These are phyloP conservation scores for Stenchaetothrips biformis DNA, from an alignment of 2,888 invertebrate genomes.

Conservation along the genomic window DNA sequence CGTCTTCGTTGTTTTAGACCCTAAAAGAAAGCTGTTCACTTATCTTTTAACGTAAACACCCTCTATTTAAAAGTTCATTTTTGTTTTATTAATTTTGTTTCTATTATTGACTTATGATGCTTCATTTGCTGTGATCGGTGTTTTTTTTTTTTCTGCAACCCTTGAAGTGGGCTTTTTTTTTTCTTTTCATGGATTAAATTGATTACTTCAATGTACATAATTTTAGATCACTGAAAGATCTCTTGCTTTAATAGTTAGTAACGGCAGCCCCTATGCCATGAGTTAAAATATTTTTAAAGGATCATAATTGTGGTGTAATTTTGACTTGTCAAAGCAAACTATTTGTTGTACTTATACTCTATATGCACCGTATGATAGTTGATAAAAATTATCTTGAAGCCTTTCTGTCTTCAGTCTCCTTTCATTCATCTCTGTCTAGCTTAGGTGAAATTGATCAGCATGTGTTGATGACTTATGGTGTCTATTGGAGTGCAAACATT, in stretches of 20 bases:
- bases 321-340: too few species aligned
- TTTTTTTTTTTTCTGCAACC: background rate
- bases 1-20: background rate
- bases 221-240: background rate
- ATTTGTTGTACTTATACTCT: too few species aligned
- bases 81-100: background rate
- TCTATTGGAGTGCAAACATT: background rate
- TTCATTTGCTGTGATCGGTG: background rate
- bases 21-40: background rate
- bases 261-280: background rate
- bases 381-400: background rate
- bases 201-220: background rate
- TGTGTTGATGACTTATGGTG: background rate
- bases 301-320: too few species aligned
- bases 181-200: background rate
- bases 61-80: too few species aligned
- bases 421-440: background rate
- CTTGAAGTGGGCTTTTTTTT: background rate
- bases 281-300: too few species aligned
- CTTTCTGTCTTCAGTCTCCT: too few species aligned
- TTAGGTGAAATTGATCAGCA: background rate
- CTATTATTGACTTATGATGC: background rate
- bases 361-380: background rate
- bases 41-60: background rate
- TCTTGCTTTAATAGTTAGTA: background rate